Conservation (phyloP, 2,888 invertebrate genomes). For the Cataglyphis altisquamis region DNA sequence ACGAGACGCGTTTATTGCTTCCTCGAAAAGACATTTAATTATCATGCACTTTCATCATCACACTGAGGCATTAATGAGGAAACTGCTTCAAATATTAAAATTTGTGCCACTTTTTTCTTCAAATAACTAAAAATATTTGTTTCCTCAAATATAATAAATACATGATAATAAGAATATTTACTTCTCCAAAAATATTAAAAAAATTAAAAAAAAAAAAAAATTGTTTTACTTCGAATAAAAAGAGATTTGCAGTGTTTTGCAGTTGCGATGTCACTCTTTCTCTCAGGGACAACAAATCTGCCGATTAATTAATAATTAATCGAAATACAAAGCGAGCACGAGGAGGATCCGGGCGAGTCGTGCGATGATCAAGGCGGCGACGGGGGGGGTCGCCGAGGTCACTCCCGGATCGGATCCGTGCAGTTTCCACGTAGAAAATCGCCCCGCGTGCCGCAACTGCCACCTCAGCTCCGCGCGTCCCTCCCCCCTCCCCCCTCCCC, state of each 20-base stretch:
- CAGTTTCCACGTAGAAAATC: slow-evolving; percentile 76
- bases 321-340: slow-evolving; percentile 8
- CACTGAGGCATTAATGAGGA: too few species aligned
- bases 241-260: background rate
- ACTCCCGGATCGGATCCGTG: slow-evolving; percentile 73
- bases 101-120: background rate
- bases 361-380: slow-evolving; percentile 59
- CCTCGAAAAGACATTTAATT: background rate
- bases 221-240: background rate
- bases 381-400: slow-evolving; percentile 67
- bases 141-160: background rate
- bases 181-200: background rate
- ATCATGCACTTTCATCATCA: background rate
- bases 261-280: background rate
- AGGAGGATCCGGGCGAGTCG: slow-evolving; percentile 59
- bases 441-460: slow-evolving; percentile 74
- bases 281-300: background rate
- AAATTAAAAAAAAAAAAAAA: background rate
- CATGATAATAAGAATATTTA: background rate
- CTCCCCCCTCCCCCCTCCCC: too few species aligned
- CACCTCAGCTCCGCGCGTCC: slow-evolving; percentile 54
- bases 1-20: background rate
- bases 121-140: background rate
- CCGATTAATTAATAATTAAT: slow-evolving; percentile 34
- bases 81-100: background rate